Evolutionary conservation across 37 sponge, comb jelly and placozoan genomes (phyloP).

Genomic region (Beroe forskalii): DNA sequence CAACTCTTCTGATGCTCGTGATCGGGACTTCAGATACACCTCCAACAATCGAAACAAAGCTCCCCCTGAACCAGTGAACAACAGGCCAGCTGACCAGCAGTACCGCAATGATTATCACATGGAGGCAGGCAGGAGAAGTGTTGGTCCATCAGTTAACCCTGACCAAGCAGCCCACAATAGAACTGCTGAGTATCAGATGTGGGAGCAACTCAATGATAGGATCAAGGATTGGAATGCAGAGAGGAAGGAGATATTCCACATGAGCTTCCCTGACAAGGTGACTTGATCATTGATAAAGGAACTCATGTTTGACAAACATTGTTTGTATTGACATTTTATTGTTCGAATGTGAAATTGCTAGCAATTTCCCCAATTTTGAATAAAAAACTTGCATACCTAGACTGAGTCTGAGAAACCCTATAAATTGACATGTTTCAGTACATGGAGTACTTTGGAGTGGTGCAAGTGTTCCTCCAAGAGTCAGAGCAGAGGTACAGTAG

Average conservation of each 20-base stretch:
- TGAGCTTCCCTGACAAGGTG: conserved; percentile 58
- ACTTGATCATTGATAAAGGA: too few species aligned
- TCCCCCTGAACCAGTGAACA: conserved; percentile 60
- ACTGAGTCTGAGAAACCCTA: background rate
- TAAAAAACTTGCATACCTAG: too few species aligned
- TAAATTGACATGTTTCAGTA: conserved; percentile 13
- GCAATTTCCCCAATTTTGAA: too few species aligned
- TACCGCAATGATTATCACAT: background rate
- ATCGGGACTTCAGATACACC: background rate
- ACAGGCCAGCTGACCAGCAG: background rate
- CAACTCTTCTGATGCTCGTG: conserved; percentile 35
- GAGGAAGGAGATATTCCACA: conserved; percentile 47
- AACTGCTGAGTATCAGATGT: conserved; percentile 7
- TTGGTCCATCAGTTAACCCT: too few species aligned
- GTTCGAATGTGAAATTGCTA: too few species aligned
- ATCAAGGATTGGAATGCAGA: conserved; percentile 58
- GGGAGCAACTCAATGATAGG: conserved; percentile 44
- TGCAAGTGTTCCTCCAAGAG: conserved; percentile 48
- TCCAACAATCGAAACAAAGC: background rate
- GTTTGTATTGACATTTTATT: too few species aligned
- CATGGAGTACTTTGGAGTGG: conserved; percentile 59
- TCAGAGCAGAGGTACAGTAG: conserved; percentile 26
- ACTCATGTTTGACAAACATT: too few species aligned
- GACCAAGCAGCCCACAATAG: background rate
- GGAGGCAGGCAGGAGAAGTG: background rate